phyloP scores from a whole-genome alignment of 2,888 invertebrate genomes.

The Callyntrura guangdongensis region DNA sequence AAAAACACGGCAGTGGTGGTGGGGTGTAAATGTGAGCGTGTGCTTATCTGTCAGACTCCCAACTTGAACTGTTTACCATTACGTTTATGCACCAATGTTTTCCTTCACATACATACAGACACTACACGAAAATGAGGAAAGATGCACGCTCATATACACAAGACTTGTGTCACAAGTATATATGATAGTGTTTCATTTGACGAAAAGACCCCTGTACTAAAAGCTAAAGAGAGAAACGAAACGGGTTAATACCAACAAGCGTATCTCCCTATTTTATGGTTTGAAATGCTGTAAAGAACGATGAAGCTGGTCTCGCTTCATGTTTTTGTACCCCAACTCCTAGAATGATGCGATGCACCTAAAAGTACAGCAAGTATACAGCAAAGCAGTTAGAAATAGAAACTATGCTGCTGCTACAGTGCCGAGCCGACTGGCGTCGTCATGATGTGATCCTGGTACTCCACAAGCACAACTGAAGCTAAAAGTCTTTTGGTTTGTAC shows the following conservation, averaged over 20 bases:
- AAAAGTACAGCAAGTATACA: not conserved
- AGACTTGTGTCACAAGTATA: too few species aligned
- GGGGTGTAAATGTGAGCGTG: not conserved
- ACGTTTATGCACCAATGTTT: constrained; percentile 33
- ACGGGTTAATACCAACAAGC: constrained; percentile 26
- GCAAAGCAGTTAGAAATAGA: not conserved
- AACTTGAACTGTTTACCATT: constrained; percentile 33
- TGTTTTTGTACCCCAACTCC: not conserved
- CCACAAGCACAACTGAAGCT: not conserved
- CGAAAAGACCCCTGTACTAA: not conserved
- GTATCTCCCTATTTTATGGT: constrained; percentile 22
- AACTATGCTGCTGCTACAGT: not conserved
- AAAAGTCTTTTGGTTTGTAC: not conserved
- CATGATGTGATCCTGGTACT: not conserved
- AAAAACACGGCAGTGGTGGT: not conserved
- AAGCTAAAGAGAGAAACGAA: too few species aligned
- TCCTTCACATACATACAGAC: constrained; percentile 1
- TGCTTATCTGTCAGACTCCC: constrained; percentile 43
- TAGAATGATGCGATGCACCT: not conserved
- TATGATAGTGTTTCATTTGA: not conserved
- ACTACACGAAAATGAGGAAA: not conserved
- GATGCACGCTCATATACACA: not conserved
- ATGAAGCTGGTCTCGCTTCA: not conserved
- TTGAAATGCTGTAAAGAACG: not conserved
- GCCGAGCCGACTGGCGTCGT: not conserved